Percentiles rank a stretch among this genome's conserved stretches.
phyloP scores from a whole-genome alignment of 2,888 invertebrate genomes.

The Agrilus cyanescens region DNA sequence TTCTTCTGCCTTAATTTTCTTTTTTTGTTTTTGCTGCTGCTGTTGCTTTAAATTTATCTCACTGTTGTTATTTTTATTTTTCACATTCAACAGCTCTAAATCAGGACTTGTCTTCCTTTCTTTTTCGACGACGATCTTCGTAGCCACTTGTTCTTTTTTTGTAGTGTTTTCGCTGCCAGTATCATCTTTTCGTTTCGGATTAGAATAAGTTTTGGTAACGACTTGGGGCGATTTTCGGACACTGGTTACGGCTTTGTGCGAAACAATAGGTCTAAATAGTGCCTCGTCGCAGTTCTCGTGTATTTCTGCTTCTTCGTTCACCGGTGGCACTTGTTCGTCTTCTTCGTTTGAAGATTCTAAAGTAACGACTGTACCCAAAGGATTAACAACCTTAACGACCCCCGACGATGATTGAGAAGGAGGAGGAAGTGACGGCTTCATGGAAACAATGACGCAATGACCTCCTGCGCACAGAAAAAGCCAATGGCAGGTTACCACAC shows the following conservation, averaged over 20 bases:
- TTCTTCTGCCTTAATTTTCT: too few species aligned
- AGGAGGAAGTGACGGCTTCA: slow-evolving; percentile 25
- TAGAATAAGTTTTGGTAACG: slow-evolving; percentile 1
- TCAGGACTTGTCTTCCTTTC: too few species aligned
- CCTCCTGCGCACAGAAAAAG: slow-evolving; percentile 67
- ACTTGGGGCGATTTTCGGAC: not conserved
- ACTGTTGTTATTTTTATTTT: too few species aligned
- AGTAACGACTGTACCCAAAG: slow-evolving; percentile 59
- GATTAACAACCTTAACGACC: slow-evolving; percentile 63
- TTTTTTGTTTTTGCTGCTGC: too few species aligned
- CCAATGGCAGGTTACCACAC: slow-evolving; percentile 59
- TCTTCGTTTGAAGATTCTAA: slow-evolving; percentile 36
- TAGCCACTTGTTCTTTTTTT: too few species aligned
- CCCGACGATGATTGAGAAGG: slow-evolving; percentile 23
- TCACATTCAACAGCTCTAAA: too few species aligned
- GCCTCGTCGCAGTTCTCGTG: slow-evolving; percentile 56
- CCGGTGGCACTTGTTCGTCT: slow-evolving; percentile 17
- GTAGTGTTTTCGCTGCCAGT: not conserved
- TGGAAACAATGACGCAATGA: slow-evolving; percentile 34
- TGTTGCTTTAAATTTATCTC: too few species aligned
- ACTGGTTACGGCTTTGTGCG: slow-evolving; percentile 32
- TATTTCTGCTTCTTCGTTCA: slow-evolving; percentile 29
- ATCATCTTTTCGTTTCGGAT: not conserved
- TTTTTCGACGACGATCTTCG: too few species aligned
- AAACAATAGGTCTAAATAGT: slow-evolving; percentile 54